Percentiles rank a stretch among this genome's conserved stretches.
Conservation (phyloP, 2,113 vertebrate species). For the Nymphicus hollandicus region DNA sequence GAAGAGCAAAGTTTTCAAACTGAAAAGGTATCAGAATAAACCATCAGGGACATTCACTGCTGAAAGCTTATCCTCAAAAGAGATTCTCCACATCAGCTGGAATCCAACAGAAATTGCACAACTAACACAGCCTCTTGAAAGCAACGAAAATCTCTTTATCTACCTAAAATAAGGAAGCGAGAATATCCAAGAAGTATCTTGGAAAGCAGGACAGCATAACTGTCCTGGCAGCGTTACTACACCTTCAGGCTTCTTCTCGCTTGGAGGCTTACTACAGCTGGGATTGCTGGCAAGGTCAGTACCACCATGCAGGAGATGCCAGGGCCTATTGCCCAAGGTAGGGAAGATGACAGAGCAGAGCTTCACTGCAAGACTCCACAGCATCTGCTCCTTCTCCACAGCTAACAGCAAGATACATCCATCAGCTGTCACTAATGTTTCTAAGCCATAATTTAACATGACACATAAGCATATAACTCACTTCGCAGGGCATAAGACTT, state of each 20-base stretch:
- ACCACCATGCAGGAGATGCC: background rate
- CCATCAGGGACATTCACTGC: background rate
- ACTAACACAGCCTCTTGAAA: background rate
- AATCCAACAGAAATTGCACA: background rate
- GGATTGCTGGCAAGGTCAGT: background rate
- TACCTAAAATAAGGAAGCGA: background rate
- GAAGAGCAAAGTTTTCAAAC: background rate
- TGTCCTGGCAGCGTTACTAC: background rate
- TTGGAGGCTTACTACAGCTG: background rate
- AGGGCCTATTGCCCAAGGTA: background rate
- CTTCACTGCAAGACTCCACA: background rate
- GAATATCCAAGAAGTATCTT: background rate
- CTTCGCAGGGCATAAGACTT: background rate
- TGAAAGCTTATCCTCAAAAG: background rate
- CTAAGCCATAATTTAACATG: background rate
- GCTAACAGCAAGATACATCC: background rate
- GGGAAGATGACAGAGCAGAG: background rate
- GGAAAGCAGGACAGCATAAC: background rate
- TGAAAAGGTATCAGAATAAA: background rate
- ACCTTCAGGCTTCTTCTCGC: background rate
- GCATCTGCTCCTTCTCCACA: background rate
- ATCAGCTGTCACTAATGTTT: background rate
- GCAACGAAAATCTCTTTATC: background rate
- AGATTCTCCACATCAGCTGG: background rate
- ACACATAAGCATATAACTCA: background rate